A percentile compares a stretch with the other conserved stretches of the same genome.
phyloP scores from a whole-genome alignment of 2,888 invertebrate species.

The Melanchra persicariae region DNA sequence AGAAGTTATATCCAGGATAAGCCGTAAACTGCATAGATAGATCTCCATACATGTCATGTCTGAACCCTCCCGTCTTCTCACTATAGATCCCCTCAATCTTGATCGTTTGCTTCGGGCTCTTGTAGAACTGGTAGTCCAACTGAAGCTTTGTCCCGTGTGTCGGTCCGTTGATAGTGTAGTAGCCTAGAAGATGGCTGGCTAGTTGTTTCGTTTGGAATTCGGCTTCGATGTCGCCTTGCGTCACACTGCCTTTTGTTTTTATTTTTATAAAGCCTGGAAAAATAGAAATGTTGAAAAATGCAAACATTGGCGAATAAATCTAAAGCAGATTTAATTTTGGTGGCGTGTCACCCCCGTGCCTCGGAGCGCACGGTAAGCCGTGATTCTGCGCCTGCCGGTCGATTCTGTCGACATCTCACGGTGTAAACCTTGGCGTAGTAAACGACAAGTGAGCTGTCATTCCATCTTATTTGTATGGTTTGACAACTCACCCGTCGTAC shows the following conservation, averaged over 20 bases:
- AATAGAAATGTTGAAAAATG: too few species aligned
- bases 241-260: constrained; percentile 90
- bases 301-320: too few species aligned
- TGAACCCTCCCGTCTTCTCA: constrained; percentile 90
- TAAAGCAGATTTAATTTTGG: too few species aligned
- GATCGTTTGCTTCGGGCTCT: constrained; percentile 90
- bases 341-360: too few species aligned
- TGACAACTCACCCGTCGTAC: too few species aligned
- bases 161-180: constrained; percentile 91
- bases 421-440: too few species aligned
- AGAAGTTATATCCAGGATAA: constrained; percentile 94
- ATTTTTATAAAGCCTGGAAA: constrained; percentile 81
- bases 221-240: constrained; percentile 94
- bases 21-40: constrained; percentile 94
- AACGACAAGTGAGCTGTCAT: too few species aligned
- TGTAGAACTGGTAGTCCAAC: constrained; percentile 92
- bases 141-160: constrained; percentile 91
- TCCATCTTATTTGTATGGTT: too few species aligned
- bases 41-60: constrained; percentile 92
- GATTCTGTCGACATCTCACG: too few species aligned
- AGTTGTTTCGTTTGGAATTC: constrained; percentile 95
- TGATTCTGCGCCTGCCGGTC: too few species aligned
- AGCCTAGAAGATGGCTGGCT: constrained; percentile 93
- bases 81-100: constrained; percentile 86
- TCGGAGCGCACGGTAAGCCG: too few species aligned